Evolutionary conservation across 2,888 invertebrate genomes (phyloP).

Genomic region (Trissolcus brochymenae): DNA sequence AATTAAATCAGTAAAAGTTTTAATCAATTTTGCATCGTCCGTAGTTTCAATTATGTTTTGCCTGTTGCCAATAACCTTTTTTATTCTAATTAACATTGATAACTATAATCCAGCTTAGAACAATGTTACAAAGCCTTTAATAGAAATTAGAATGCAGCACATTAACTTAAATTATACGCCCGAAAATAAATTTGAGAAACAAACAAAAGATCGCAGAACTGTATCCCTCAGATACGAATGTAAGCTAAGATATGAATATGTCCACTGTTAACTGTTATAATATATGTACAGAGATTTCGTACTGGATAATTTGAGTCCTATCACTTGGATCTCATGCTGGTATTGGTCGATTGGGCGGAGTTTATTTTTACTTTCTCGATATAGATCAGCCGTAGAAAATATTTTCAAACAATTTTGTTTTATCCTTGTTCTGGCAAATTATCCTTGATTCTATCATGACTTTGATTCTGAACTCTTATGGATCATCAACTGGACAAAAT

Average conservation of each 20-base stretch:
- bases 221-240: slow-evolving; percentile 60
- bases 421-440: no score
- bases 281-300: no score
- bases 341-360: no score
- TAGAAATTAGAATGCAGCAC: slow-evolving; percentile 39
- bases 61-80: slow-evolving; percentile 32
- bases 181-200: slow-evolving; percentile 48
- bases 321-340: no score
- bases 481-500: no score
- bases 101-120: slow-evolving; percentile 50
- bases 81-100: slow-evolving; percentile 46
- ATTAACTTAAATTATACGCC: slow-evolving; percentile 48
- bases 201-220: slow-evolving; percentile 45
- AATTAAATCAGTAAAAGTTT: slow-evolving; percentile 47
- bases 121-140: slow-evolving; percentile 32
- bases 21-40: slow-evolving; percentile 31
- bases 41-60: slow-evolving; percentile 36
- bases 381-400: no score
- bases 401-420: no score
- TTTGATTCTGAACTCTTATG: no score
- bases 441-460: no score
- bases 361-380: no score
- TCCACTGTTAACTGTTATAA: no score
- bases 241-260: slow-evolving; percentile 65
- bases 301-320: no score